Evolutionary conservation across 1,140 invertebrate genomes (phyloP), one percentile per base, ranked within the genome.

Genomic region (Diorhabda elongata): DNA sequence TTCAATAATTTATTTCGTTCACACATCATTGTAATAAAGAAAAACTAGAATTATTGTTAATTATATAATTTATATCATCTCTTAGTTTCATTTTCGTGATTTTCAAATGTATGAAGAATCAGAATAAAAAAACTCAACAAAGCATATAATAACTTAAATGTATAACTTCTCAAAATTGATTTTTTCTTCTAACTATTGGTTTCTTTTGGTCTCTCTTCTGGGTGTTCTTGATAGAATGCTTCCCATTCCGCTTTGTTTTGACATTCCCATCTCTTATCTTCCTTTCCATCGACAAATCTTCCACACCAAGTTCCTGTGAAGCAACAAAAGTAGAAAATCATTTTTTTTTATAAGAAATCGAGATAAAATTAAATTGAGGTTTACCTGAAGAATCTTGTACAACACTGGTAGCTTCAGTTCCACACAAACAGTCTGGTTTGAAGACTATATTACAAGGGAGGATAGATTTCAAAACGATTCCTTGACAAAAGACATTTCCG

Each of bases 241-340:
- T 47, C 60, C 66, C 66, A 68, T 9, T 68, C 66, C 8, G 61
- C 60, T 41, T 43, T 68, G 52, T 68, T 68, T 56, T 68, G 59
- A 57, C 66, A 68, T 7, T 52, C 45, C 66, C 66, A 68, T 11
- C 66, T 26, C 42, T 52, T 68, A n/a, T 62, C 61, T 57, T 68
- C 66, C 5, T 56, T 62, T 2, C 66, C 66, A 8, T 62, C 59
- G 6, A n/a, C 56, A 41, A 62, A 52, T 7, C 56, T n/a, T 4
- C 61, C 45, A 43, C 66, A 68, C 66, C 66, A 68, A 2, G 61
- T 62, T 6, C 66, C 66, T 66, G 26, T 8, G n/a, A 52, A 52
- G n/a, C n/a, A 3, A 52, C 5, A 26, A 26, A 26, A 52, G 47
- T 52, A 52, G 47, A 52, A 52, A 52, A 52, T 3, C n/a, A 52